Evolutionary conservation across 2,113 vertebrate species (phyloP), one percentile per base, ranked within the genome.

Genomic region (Penelope pileata): DNA sequence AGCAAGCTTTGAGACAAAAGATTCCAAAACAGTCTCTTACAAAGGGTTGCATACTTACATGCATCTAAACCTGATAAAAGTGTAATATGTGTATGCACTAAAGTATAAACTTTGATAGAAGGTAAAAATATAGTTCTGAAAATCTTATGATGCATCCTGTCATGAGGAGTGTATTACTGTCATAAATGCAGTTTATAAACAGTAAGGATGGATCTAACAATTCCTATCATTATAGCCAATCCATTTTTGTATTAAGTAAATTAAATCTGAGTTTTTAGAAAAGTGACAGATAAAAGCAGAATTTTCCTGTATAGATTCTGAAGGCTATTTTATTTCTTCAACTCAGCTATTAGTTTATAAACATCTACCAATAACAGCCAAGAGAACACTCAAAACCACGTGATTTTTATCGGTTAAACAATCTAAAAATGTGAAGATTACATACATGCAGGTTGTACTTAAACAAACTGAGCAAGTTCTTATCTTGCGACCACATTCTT

Each of bases 241-340:
- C 15, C 14, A 68, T 59, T 92, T 92, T 82, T 87, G 17, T 47
- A 50, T 10, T 18, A 72, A 27, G 16, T 64, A 87, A 86, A 84
- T 63, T 45, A 75, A 89, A 64, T 72, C 5, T 86, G 29, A 75
- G n/a, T 73, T 91, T 79, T 34, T 84, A 36, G 23, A 89, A 89
- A 92, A 76, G 17, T 56, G 13, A 24, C 43, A 82, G 14, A 43
- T 73, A 76, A 40, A 47, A 48, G 22, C 22, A 83, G 7, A 62
- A 40, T 79, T 90, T 86, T 77, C 3, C 12, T 90, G 64, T 91
- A 76, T 27, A 15, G 15, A 69, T 6, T 80, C 32, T 64, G 30
- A 83, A 77, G 27, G 30, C 5, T 76, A 58, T 91, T 94, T 88
- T 59, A 50, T 53, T 73, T 79, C 51, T 79, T 85, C 12, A 69